Percentiles rank a stretch among this genome's conserved stretches.
phyloP scores from a whole-genome alignment of 2,888 invertebrate species.

The Criorhina ranunculi region DNA sequence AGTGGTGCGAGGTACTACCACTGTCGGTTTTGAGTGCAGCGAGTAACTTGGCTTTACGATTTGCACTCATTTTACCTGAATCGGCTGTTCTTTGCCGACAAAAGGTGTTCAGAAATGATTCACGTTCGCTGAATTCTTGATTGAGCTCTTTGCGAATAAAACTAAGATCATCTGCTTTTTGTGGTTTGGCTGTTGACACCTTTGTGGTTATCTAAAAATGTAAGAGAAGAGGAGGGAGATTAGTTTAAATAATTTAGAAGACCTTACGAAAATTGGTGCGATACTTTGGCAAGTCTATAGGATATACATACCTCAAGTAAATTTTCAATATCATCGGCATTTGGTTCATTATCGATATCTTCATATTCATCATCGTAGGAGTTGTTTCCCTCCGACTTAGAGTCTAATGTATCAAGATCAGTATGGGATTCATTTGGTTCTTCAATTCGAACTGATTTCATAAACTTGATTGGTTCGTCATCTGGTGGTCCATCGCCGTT shows the following conservation, averaged over 20 bases:
- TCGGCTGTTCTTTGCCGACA: constrained; percentile 81
- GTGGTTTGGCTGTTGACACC: constrained; percentile 74
- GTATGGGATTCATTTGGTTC: constrained; percentile 12
- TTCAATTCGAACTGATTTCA: constrained; percentile 16
- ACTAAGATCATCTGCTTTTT: constrained; percentile 81
- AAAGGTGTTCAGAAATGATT: constrained; percentile 82
- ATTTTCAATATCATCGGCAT: constrained; percentile 53
- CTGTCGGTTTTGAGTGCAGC: constrained; percentile 88
- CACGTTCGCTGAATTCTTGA: constrained; percentile 83
- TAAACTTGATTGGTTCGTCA: constrained; percentile 40
- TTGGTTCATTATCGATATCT: constrained; percentile 54
- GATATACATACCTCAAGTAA: constrained; percentile 47
- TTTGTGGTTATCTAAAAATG: constrained; percentile 68
- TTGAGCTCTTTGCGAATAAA: constrained; percentile 82
- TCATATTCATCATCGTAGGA: constrained; percentile 77
- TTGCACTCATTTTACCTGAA: constrained; percentile 80
- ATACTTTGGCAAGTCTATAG: too few species aligned
- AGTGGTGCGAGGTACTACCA: constrained; percentile 80
- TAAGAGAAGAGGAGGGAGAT: not conserved
- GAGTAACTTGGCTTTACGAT: constrained; percentile 86
- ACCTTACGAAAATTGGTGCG: too few species aligned
- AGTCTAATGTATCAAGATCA: constrained; percentile 34
- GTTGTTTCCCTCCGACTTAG: constrained; percentile 48
- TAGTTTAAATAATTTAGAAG: not conserved
- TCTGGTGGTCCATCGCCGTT: constrained; percentile 74